Evolutionary conservation across 2,113 vertebrate genomes (phyloP).

Genomic region (Neotoma lepida): DNA sequence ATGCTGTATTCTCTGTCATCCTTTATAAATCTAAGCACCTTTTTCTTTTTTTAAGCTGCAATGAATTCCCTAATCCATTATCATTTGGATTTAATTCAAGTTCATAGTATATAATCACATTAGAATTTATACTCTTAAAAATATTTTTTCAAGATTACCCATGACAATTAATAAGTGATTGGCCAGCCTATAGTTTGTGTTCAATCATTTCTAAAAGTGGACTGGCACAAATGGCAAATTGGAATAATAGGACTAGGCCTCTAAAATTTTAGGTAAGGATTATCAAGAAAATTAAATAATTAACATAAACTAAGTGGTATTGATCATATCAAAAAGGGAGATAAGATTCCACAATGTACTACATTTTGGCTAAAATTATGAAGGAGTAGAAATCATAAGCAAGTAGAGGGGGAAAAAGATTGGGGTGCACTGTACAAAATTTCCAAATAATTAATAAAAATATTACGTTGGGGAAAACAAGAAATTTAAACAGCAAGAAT

Average conservation of each 20-base stretch:
- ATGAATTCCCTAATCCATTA: background rate
- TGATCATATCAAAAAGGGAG: slow-evolving; percentile 8
- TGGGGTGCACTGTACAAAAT: background rate
- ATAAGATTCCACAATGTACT: background rate
- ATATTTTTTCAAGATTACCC: background rate
- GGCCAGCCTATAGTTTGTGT: background rate
- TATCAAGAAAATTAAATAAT: slow-evolving; percentile 53
- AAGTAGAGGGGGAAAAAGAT: background rate
- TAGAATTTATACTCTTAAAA: background rate
- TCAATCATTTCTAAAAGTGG: slow-evolving; percentile 43
- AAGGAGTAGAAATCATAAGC: background rate
- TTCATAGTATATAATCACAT: background rate
- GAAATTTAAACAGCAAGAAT: slow-evolving; percentile 28
- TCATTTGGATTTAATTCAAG: slow-evolving; percentile 36
- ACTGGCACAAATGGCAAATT: slow-evolving; percentile 47
- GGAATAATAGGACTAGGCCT: slow-evolving; percentile 19
- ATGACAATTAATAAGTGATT: background rate
- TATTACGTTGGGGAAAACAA: background rate
- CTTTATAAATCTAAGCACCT: background rate
- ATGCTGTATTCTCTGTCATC: background rate
- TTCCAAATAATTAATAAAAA: background rate
- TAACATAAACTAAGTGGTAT: background rate
- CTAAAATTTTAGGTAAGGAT: slow-evolving; percentile 33
- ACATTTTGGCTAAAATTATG: background rate
- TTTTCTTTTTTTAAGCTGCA: background rate